These are phyloP conservation scores for Pandemis corylana DNA, from an alignment of 2,888 invertebrate species.

Conservation along the genomic window DNA sequence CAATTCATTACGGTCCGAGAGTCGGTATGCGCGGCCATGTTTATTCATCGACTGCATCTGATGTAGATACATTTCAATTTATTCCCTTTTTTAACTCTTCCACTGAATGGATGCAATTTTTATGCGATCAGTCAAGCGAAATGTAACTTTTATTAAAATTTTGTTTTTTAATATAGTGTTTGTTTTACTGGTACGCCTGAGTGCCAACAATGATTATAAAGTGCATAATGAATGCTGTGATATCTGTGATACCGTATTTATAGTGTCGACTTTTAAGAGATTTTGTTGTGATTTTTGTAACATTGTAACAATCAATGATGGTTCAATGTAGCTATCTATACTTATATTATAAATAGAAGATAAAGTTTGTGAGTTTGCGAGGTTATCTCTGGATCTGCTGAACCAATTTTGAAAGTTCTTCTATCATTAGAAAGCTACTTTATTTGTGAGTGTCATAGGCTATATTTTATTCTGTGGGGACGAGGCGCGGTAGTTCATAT, in stretches of 20 bases:
- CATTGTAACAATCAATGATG: too few relatives aligned
- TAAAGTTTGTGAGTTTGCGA: too few relatives aligned
- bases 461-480: too few relatives aligned
- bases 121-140: constrained; percentile 46
- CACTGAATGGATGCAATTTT: constrained; percentile 46
- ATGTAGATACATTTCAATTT: constrained; percentile 45
- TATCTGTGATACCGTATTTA: background rate
- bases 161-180: constrained; percentile 41
- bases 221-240: constrained; percentile 24
- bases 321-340: too few relatives aligned
- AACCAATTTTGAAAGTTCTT: too few relatives aligned
- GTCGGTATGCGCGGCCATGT: constrained; percentile 44
- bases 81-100: constrained; percentile 43
- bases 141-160: constrained; percentile 45
- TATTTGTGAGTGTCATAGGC: too few relatives aligned
- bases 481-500: too few relatives aligned
- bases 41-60: constrained; percentile 47
- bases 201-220: constrained; percentile 31
- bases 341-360: too few relatives aligned
- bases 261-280: background rate
- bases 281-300: background rate
- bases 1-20: constrained; percentile 42
- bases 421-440: too few relatives aligned
- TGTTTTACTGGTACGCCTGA: constrained; percentile 33
- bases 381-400: too few relatives aligned